These are phyloP conservation scores for Tauraco erythrolophus DNA, from an alignment of 2,113 vertebrate species.

Conservation along the genomic window DNA sequence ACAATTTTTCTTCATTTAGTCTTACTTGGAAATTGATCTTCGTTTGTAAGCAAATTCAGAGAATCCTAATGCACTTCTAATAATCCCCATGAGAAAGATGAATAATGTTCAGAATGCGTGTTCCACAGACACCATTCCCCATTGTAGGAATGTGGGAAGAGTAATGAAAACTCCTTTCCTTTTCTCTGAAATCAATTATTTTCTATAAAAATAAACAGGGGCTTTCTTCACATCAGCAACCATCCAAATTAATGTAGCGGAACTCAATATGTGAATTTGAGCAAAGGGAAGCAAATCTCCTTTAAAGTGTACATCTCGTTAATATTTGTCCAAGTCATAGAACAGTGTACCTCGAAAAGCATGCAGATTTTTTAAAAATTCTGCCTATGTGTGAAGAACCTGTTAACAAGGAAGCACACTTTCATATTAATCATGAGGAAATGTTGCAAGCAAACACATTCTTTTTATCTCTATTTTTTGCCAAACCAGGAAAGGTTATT, in stretches of 20 bases:
- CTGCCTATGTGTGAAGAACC: not conserved
- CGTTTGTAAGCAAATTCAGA: conserved; percentile 28
- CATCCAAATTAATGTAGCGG: not conserved
- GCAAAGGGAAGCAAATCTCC: not conserved
- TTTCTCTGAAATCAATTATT: not conserved
- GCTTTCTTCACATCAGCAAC: not conserved
- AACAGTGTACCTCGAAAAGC: not conserved
- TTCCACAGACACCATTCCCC: not conserved
- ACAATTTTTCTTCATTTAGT: conserved; percentile 33
- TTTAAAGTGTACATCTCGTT: not conserved
- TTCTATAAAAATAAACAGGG: not conserved
- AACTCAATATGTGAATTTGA: not conserved
- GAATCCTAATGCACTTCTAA: not conserved
- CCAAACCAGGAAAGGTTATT: not conserved
- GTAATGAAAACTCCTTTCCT: not conserved
- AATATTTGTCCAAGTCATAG: not conserved
- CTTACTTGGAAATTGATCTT: conserved; percentile 37
- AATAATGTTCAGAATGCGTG: not conserved
- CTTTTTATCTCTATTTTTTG: not conserved
- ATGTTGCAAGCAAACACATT: not conserved
- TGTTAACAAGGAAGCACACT: not conserved
- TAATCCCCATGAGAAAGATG: not conserved
- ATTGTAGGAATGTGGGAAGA: not conserved
- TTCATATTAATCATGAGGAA: not conserved
- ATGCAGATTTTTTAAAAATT: not conserved